Conservation (phyloP, 1,140 invertebrate species). For the Neuroterus valhalla region DNA sequence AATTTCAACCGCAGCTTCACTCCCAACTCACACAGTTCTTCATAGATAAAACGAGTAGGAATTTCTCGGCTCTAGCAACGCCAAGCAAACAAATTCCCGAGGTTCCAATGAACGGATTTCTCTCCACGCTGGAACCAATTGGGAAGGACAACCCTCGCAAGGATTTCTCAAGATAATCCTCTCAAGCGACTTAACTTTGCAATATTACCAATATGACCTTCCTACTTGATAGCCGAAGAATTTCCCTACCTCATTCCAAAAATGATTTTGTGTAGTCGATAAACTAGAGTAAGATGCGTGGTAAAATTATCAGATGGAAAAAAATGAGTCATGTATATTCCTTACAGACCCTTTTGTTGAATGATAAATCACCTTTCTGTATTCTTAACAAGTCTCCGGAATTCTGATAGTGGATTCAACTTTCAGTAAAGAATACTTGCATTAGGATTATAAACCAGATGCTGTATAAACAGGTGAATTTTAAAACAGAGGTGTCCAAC, state of each 20-base stretch:
- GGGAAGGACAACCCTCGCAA: slow-evolving; percentile 1
- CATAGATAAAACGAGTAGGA: slow-evolving; percentile 43
- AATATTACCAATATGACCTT: not conserved
- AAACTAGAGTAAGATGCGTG: no score
- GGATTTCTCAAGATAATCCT: slow-evolving; percentile 5
- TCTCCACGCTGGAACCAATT: not conserved
- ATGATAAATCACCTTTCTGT: no score
- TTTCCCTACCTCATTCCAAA: not conserved
- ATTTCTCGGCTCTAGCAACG: slow-evolving; percentile 40
- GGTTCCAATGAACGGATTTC: not conserved
- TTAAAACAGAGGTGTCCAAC: no score
- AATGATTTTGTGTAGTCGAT: not conserved
- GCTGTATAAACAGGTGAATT: no score
- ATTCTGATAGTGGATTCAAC: no score
- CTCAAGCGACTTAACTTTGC: slow-evolving; percentile 5
- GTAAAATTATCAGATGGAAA: no score
- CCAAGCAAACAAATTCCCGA: slow-evolving; percentile 44
- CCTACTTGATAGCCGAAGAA: not conserved
- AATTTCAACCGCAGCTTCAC: slow-evolving; percentile 43
- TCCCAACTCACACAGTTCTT: slow-evolving; percentile 33
- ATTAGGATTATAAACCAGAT: no score
- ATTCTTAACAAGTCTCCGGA: no score
- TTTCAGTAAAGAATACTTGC: no score
- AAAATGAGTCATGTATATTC: no score
- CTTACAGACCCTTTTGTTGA: no score